Evolutionary conservation across 1,140 invertebrate genomes (phyloP), one percentile per base, ranked within the genome.

Genomic region (Apis dorsata): DNA sequence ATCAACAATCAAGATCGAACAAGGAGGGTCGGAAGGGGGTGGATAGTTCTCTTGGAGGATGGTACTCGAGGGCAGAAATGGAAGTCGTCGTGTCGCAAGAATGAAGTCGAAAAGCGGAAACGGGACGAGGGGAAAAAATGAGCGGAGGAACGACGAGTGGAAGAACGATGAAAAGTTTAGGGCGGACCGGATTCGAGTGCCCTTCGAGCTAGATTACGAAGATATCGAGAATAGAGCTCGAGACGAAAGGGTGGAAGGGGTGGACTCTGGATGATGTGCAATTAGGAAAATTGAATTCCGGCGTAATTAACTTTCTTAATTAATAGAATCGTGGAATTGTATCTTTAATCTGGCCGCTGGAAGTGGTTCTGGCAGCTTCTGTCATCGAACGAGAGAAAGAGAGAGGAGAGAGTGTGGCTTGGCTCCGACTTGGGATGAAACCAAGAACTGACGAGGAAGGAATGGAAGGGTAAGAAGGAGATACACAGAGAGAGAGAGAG

Each of bases 221-320:
- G 82, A 68, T 69, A 85, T 65, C 74, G 78, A 34, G 79, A 53
- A 55, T 62, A 49, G 71, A 51, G 28, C 74, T 76, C 34, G 24
- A 24, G 78, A 84, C 80, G 49, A 81, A 49, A 53, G 1, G 60
- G 79, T 68, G 44, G 11, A 8, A 4, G 59, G 19, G 60, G 75
- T 83, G 75, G 89, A 84, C 86, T 86, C 82, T 83, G 75, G 83
- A 71, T 84, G 86, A 88, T 90, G 89, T 87, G 89, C 90, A 91
- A 91, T 91, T 91, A 91, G 83, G 87, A 88, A 91, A 91, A 91
- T 91, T 91, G 87, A 90, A 91, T 91, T 88, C 83, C 69, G 53
- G 44, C 75, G 81, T 89, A 91, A 91, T 89, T 90, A 91, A 90
- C 88, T 92, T 91, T 91, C 88, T 90, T 91, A 90, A 92, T 92